A percentile compares a stretch with the other conserved stretches of the same genome.
Conservation (phyloP, 1,140 invertebrate species). For the Cydia strobilella region DNA sequence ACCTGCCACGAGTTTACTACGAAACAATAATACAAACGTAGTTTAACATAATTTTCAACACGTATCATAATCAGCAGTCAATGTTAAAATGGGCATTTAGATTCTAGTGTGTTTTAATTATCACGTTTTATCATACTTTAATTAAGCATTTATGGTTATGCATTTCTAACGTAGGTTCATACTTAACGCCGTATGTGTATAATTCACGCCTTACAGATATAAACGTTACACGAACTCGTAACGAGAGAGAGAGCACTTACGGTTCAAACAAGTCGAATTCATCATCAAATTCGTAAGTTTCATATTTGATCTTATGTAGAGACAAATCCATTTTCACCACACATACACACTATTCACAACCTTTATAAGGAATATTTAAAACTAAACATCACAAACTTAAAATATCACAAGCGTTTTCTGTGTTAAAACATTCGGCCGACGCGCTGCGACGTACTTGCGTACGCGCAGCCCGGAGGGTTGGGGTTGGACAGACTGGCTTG, state of each 20-base stretch:
- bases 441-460: conserved; percentile 5
- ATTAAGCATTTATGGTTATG: not conserved
- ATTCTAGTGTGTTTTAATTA: not conserved
- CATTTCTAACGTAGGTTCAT: not conserved
- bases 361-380: conserved; percentile 41
- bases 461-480: conserved; percentile 11
- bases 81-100: conserved; percentile 3
- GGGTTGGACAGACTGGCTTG: conserved; percentile 12
- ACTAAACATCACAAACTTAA: conserved; percentile 49
- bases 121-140: not conserved
- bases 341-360: conserved; percentile 36
- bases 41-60: not conserved
- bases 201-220: not conserved
- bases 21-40: not conserved
- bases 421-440: not conserved
- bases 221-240: not conserved
- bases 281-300: conserved; percentile 56
- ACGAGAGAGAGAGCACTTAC: conserved; percentile 45
- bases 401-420: conserved; percentile 40
- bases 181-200: no score
- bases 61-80: not conserved
- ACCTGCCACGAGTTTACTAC: conserved; percentile 9
- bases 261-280: conserved; percentile 41
- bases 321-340: conserved; percentile 63
- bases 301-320: conserved; percentile 61